These are phyloP conservation scores for Drosophila mimetica DNA, from an alignment of 2,888 invertebrate genomes.

Conservation along the genomic window DNA sequence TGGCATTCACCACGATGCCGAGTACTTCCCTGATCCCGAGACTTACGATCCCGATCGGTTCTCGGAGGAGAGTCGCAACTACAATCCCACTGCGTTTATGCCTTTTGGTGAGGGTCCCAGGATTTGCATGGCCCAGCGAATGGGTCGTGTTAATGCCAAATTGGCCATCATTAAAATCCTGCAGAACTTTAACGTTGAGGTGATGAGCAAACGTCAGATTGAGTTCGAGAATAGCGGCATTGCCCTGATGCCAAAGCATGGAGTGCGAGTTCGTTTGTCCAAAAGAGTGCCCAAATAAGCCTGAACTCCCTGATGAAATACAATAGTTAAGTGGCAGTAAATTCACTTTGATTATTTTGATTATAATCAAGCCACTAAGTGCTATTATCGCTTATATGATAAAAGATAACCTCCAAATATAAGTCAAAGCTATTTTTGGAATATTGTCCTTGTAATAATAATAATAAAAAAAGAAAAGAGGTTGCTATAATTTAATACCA, in stretches of 20 bases:
- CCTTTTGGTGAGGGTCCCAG: constrained; percentile 84
- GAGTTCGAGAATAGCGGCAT: constrained; percentile 70
- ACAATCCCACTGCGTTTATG: constrained; percentile 78
- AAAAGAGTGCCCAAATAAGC: constrained; percentile 34
- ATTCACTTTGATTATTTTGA: neutral
- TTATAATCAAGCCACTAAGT: constrained; percentile 1
- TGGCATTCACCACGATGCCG: constrained; percentile 83
- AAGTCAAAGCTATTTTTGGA: neutral
- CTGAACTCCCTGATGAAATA: constrained; percentile 15
- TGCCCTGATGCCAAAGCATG: constrained; percentile 69
- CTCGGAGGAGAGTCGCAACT: constrained; percentile 68
- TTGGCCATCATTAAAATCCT: constrained; percentile 74
- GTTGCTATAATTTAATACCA: no score
- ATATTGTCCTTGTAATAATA: neutral
- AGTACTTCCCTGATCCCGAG: constrained; percentile 83
- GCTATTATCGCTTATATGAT: constrained; percentile 2
- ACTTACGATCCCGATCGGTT: constrained; percentile 84
- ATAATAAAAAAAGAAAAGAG: no score
- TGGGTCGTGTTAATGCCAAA: constrained; percentile 79
- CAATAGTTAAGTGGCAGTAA: neutral
- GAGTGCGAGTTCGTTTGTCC: constrained; percentile 72
- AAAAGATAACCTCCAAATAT: neutral
- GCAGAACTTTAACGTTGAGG: constrained; percentile 71
- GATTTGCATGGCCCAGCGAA: constrained; percentile 82
- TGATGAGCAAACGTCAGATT: constrained; percentile 64